Base-by-base conservation (phyloP, 2,113 vertebrate species). In the Scartelaos histophorus region DNA sequence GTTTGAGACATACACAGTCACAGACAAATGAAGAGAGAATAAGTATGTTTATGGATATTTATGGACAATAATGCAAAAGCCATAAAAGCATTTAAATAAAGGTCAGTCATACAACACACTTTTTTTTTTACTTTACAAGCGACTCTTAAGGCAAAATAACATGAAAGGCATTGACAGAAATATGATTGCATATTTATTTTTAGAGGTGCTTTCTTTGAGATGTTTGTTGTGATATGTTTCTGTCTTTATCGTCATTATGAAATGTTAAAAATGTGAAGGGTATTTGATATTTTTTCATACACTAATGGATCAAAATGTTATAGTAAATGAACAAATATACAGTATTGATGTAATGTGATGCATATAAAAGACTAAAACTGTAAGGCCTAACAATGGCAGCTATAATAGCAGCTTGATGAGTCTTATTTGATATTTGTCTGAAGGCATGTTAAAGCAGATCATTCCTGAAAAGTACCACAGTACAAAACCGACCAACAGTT, bases 21-120 rank as follows among this genome's bases (percentile, higher is more conserved):
- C 43, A 47, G 43, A 66, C 65, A 66, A 16, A 74, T 73, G 11
- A 45, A 7, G 70, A 77, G 67, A 81, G 46, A 75, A 69, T 34
- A 34, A 66, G 49, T 73, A 74, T 79, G 64, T 43, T 66, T 53
- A 54, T 16, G 11, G 53, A 75, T 68, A 35, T 75, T 74, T 69
- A 75, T 22, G n/a, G 7, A 56, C 66, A 76, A 64, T 34, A 79
- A 51, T 58, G 65, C 6, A 0, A 76, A 58, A 80, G 58, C 46
- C 12, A 82, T 45, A 57, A 61, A 70, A n/a, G 34, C 43, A 76
- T 29, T 83, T 75, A 85, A 89, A 88, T 87, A 85, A 83, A 85
- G 77, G 80, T 64, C 81, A 89, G 82, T 78, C 13, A 35, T 58
- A 70, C 71, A 74, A 57, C 51, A 29, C 66, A n/a, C n/a, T 29